Evolutionary conservation across 2,888 invertebrate genomes (phyloP).

Genomic region (Colostygia pectinataria): DNA sequence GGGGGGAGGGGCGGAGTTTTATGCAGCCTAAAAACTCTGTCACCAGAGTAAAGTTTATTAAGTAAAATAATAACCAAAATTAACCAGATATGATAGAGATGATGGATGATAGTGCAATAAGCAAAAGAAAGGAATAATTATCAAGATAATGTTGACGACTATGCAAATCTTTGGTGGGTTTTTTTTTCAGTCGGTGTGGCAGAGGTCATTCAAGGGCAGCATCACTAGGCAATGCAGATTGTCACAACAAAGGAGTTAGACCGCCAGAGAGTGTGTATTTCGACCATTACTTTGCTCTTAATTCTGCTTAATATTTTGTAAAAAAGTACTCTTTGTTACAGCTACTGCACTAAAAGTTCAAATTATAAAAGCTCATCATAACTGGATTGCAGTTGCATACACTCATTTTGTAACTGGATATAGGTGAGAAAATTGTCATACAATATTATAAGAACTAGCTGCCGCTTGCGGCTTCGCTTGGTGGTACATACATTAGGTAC

Average conservation of each 20-base stretch:
- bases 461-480: too few relatives aligned
- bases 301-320: constrained; percentile 17
- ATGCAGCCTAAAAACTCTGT: too few relatives aligned
- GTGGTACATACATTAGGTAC: neutral
- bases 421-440: constrained; percentile 69
- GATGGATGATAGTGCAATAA: too few relatives aligned
- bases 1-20: too few relatives aligned
- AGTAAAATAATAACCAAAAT: too few relatives aligned
- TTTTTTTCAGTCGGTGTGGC: constrained; percentile 65
- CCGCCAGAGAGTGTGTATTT: constrained; percentile 68
- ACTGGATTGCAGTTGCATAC: constrained; percentile 98
- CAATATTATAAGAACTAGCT: too few relatives aligned
- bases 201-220: constrained; percentile 91
- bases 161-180: neutral
- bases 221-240: constrained; percentile 85
- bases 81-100: too few relatives aligned
- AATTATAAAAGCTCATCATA: constrained; percentile 97
- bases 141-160: too few relatives aligned
- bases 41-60: too few relatives aligned
- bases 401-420: constrained; percentile 98
- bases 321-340: constrained; percentile 57
- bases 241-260: constrained; percentile 71
- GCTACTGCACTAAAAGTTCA: constrained; percentile 90
- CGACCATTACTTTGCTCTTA: constrained; percentile 1
- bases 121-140: too few relatives aligned